phyloP scores from a whole-genome alignment of 1,140 invertebrate genomes.

The Paralvinella palmiformis region DNA sequence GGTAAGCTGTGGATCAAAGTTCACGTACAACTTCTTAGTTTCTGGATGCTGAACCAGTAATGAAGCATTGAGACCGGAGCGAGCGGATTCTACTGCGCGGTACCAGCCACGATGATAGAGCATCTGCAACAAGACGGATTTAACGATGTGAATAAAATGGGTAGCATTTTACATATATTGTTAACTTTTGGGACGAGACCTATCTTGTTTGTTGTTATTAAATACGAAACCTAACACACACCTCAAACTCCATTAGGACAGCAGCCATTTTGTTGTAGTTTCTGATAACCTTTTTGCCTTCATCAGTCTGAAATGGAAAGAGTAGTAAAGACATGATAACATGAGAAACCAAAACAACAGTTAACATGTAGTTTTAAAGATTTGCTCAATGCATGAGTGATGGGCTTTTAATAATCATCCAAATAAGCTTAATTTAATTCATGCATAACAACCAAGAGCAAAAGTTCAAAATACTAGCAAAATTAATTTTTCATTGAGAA shows the following conservation, averaged over 20 bases:
- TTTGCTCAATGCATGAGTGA: no score
- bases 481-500: no score
- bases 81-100: conserved; percentile 44
- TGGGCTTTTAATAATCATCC: no score
- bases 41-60: conserved; percentile 44
- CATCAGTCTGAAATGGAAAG: conserved; percentile 48
- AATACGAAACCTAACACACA: conserved; percentile 19
- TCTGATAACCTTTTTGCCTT: conserved; percentile 53
- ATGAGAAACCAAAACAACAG: no score
- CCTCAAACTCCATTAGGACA: conserved; percentile 52
- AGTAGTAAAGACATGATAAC: no score
- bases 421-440: no score
- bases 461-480: no score
- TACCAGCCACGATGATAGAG: conserved; percentile 49
- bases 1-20: conserved; percentile 49
- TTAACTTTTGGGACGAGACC: not conserved
- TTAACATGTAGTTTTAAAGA: no score
- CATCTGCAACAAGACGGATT: conserved; percentile 34
- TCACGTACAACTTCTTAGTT: conserved; percentile 46
- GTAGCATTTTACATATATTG: not conserved
- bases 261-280: conserved; percentile 62
- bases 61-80: conserved; percentile 44
- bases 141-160: not conserved
- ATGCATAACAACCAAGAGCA: no score
- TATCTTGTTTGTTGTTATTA: not conserved